phyloP scores from a whole-genome alignment of 1,140 invertebrate species.

The Apocrypta bakeri region DNA sequence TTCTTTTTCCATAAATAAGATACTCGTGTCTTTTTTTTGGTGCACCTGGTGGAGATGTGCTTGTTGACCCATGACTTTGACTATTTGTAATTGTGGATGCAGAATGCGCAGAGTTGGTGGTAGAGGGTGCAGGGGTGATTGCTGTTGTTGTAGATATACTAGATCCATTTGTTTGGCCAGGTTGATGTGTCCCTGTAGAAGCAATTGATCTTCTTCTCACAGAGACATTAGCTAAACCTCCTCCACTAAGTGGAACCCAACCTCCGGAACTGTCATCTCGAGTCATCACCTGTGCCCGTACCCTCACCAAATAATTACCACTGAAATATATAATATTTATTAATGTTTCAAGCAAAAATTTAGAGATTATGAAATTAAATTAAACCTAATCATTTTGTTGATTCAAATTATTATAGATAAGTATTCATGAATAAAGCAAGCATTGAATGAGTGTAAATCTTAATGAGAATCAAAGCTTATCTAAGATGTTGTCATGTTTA shows the following conservation, averaged over 20 bases:
- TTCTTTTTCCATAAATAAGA: slow-evolving; percentile 92
- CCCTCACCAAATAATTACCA: slow-evolving; percentile 94
- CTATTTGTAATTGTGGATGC: slow-evolving; percentile 52
- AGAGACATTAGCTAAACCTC: slow-evolving; percentile 93
- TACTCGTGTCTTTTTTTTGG: slow-evolving; percentile 84
- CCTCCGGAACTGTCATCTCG: slow-evolving; percentile 96
- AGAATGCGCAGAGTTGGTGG: slow-evolving; percentile 59
- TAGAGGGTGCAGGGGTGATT: slow-evolving; percentile 50
- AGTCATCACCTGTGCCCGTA: slow-evolving; percentile 98
- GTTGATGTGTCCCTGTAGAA: slow-evolving; percentile 57
- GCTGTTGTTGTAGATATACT: slow-evolving; percentile 57
- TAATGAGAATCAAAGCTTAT: slow-evolving; percentile 8
- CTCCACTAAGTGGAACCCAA: slow-evolving; percentile 95
- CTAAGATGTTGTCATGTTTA: slow-evolving; percentile 22
- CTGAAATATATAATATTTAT: slow-evolving; percentile 75
- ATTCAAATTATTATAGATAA: too few relatives aligned
- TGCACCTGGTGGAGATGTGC: slow-evolving; percentile 64
- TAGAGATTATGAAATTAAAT: background rate
- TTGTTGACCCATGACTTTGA: slow-evolving; percentile 65
- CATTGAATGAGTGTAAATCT: background rate
- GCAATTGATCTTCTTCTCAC: slow-evolving; percentile 82
- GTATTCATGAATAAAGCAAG: background rate
- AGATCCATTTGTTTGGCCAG: slow-evolving; percentile 59
- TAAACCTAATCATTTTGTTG: too few relatives aligned
- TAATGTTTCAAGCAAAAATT: background rate